A percentile compares a stretch with the other conserved stretches of the same genome.
Conservation (phyloP, 2,888 invertebrate species). For the Pegoplata infirma region DNA sequence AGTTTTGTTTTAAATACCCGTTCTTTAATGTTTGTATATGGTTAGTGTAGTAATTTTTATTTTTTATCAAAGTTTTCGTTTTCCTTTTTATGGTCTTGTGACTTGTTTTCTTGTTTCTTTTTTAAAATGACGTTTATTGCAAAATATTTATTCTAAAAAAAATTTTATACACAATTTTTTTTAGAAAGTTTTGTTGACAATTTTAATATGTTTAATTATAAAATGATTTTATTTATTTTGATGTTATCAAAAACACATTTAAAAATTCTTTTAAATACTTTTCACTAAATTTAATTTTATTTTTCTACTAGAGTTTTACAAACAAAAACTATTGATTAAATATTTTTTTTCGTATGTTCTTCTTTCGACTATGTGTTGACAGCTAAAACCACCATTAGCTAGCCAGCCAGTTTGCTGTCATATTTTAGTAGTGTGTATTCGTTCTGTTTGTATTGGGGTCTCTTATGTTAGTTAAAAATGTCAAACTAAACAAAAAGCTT, state of each 20-base stretch:
- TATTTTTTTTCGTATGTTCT: slow-evolving; percentile 19
- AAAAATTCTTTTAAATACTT: neutral
- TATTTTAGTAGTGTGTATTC: neutral
- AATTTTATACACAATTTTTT: too few relatives aligned
- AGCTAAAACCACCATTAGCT: slow-evolving; percentile 48
- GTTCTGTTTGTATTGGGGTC: too few relatives aligned
- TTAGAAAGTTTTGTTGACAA: slow-evolving; percentile 11
- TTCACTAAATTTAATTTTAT: neutral
- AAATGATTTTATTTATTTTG: neutral
- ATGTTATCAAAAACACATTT: neutral
- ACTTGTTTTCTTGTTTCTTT: slow-evolving; percentile 40
- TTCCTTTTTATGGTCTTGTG: slow-evolving; percentile 55
- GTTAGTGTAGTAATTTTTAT: slow-evolving; percentile 8
- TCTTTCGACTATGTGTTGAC: slow-evolving; percentile 35
- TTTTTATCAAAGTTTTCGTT: slow-evolving; percentile 9
- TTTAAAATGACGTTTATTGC: neutral
- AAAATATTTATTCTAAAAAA: slow-evolving; percentile 16
- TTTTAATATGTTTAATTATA: neutral
- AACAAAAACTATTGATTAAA: slow-evolving; percentile 34
- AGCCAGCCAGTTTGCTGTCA: slow-evolving; percentile 29
- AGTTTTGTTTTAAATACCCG: slow-evolving; percentile 14
- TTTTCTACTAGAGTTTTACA: neutral
- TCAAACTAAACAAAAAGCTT: slow-evolving; percentile 36
- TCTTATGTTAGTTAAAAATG: slow-evolving; percentile 10
- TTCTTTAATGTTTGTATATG: slow-evolving; percentile 25